Evolutionary conservation across 1,140 invertebrate genomes (phyloP).

Genomic region (Asobara japonica): DNA sequence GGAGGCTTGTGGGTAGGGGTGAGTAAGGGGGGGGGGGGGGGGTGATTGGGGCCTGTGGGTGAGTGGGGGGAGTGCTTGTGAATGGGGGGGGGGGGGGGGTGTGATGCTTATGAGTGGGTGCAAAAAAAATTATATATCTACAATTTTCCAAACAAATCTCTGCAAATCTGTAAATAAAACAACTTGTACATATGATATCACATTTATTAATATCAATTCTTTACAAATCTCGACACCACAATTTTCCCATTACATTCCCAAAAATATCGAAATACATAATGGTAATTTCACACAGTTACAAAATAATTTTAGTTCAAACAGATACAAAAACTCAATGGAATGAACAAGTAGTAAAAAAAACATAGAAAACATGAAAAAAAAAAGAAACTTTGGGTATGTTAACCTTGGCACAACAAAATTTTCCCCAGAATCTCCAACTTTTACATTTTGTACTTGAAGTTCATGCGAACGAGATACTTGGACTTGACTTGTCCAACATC

Average conservation of each 20-base stretch:
- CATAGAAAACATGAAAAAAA: neutral
- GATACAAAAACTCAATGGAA: neutral
- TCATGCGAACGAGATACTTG: conserved; percentile 80
- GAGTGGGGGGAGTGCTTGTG: no score
- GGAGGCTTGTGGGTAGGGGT: no score
- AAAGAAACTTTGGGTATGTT: neutral
- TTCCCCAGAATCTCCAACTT: neutral
- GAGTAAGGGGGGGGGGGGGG: no score
- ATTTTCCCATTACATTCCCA: neutral
- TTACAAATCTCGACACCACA: neutral
- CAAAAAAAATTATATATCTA: no score
- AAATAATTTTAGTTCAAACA: neutral
- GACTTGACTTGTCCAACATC: conserved; percentile 89
- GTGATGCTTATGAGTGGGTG: no score
- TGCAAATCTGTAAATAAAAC: neutral
- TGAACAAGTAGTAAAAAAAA: neutral
- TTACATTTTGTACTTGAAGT: conserved; percentile 77
- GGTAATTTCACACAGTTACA: neutral
- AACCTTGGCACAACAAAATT: neutral
- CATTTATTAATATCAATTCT: neutral
- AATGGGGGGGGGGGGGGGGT: no score
- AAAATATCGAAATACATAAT: neutral
- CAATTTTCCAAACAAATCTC: no score
- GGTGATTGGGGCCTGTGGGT: no score
- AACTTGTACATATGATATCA: neutral